phyloP scores from a whole-genome alignment of 2,888 invertebrate genomes.

The Rosalia funebris region DNA sequence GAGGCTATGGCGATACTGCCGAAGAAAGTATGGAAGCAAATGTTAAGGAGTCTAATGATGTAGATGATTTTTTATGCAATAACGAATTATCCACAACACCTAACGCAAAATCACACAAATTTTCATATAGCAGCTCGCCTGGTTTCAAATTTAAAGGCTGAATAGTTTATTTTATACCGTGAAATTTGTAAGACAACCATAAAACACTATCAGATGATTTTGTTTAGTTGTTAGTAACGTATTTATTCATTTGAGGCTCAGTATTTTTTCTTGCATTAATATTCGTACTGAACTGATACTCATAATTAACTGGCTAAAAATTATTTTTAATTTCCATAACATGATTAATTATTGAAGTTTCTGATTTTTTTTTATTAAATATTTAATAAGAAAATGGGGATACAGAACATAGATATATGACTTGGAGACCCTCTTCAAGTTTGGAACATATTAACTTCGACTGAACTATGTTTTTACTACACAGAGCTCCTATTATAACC shows the following conservation, averaged over 20 bases:
- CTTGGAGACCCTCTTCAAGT: too few species aligned
- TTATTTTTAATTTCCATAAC: too few species aligned
- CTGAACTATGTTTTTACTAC: too few species aligned
- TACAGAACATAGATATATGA: too few species aligned
- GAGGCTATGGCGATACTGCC: conserved; percentile 65
- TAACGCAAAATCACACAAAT: conserved; percentile 48
- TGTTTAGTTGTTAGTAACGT: background rate
- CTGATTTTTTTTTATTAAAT: too few species aligned
- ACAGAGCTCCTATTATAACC: too few species aligned
- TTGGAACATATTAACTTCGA: too few species aligned
- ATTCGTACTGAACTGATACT: too few species aligned
- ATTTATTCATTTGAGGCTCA: background rate
- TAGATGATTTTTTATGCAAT: conserved; percentile 55
- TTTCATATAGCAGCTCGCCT: conserved; percentile 64
- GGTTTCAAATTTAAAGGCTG: conserved; percentile 61
- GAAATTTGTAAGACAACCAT: conserved; percentile 17
- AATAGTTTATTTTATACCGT: background rate
- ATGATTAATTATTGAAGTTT: too few species aligned
- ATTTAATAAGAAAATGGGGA: too few species aligned
- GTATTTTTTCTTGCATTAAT: too few species aligned
- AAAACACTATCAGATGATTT: background rate
- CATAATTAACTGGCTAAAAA: too few species aligned
- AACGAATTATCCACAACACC: conserved; percentile 42
- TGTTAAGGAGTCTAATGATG: conserved; percentile 47
- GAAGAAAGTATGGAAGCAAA: conserved; percentile 51